Conservation (phyloP, 2,797 vertebrate genomes). For the Botia almorhae region DNA sequence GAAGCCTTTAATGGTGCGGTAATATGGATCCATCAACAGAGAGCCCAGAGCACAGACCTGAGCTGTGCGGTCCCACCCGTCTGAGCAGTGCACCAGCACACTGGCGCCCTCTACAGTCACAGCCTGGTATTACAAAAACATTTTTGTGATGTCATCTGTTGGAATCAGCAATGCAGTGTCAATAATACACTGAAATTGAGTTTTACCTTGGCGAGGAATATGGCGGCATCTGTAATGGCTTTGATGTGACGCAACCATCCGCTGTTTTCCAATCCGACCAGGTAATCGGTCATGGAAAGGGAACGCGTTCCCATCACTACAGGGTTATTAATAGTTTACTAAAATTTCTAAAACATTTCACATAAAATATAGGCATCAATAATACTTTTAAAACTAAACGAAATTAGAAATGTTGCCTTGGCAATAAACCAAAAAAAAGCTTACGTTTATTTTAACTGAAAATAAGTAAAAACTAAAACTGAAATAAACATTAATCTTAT, state of each 20-base stretch:
- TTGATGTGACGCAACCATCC: constrained; percentile 97
- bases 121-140: constrained; percentile 76
- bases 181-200: neutral
- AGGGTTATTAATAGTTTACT: no score
- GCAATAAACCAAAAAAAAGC: no score
- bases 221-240: constrained; percentile 90
- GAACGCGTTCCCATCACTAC: constrained; percentile 84
- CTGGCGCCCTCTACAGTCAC: constrained; percentile 90
- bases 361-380: no score
- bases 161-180: neutral
- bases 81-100: constrained; percentile 95
- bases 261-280: constrained; percentile 89
- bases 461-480: no score
- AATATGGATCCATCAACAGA: constrained; percentile 93
- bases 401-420: no score
- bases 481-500: no score
- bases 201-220: constrained; percentile 89
- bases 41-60: constrained; percentile 94
- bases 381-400: no score
- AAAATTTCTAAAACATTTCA: no score
- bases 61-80: constrained; percentile 97
- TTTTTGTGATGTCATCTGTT: neutral
- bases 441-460: no score
- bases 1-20: constrained; percentile 95
- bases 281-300: constrained; percentile 89